phyloP scores from a whole-genome alignment of 2,113 vertebrate genomes.

The Hemibagrus wyckioides region DNA sequence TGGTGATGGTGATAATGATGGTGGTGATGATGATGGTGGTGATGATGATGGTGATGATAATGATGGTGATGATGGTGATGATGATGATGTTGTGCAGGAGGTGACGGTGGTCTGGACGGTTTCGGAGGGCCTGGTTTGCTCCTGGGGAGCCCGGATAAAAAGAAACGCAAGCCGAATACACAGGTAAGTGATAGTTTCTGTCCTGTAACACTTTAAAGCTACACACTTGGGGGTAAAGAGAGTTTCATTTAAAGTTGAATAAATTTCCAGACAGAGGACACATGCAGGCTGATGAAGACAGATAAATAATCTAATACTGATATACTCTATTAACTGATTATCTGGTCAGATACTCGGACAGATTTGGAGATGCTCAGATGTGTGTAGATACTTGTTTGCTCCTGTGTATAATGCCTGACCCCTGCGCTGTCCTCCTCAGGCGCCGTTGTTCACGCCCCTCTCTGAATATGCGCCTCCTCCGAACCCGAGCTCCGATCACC shows the following conservation, averaged over 20 bases:
- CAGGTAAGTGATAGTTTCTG: conserved; percentile 70
- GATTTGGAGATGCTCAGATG: not conserved
- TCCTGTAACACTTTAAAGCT: not conserved
- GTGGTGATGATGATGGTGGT: not conserved
- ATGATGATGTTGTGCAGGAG: conserved; percentile 69
- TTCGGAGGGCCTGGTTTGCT: conserved; percentile 79
- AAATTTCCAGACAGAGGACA: not conserved
- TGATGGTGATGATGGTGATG: not conserved
- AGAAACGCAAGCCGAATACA: conserved; percentile 78
- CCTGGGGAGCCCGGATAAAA: conserved; percentile 83
- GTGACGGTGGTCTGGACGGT: conserved; percentile 80
- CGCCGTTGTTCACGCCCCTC: conserved; percentile 72
- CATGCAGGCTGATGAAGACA: not conserved
- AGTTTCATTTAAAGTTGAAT: not conserved
- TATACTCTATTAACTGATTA: too few relatives aligned
- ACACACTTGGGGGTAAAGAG: not conserved
- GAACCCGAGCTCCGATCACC: conserved; percentile 83
- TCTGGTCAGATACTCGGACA: too few relatives aligned
- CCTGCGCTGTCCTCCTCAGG: conserved; percentile 72
- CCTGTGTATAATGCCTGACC: not conserved
- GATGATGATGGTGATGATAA: not conserved
- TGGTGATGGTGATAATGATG: not conserved
- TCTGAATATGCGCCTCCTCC: conserved; percentile 85
- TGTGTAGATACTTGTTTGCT: not conserved
- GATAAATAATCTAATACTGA: too few relatives aligned